Evolutionary conservation across 2,113 vertebrate genomes (phyloP).

Genomic region (Dinomys branickii): DNA sequence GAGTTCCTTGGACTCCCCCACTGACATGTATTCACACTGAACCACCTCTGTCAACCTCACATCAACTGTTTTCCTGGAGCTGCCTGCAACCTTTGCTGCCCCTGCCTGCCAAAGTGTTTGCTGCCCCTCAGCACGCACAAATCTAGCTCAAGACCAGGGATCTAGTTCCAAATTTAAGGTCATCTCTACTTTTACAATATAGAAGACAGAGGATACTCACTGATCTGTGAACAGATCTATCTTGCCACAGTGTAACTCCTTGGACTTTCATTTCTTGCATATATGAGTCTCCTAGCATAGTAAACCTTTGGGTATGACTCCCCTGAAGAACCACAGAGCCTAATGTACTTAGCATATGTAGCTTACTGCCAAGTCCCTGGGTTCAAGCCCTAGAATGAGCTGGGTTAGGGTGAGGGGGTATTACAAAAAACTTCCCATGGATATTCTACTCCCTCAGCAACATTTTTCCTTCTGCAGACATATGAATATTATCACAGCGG

Average conservation of each 20-base stretch:
- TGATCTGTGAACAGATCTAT: background rate
- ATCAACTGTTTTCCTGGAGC: background rate
- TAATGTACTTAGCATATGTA: background rate
- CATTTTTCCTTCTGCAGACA: background rate
- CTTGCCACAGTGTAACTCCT: background rate
- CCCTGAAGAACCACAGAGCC: background rate
- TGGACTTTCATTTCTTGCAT: background rate
- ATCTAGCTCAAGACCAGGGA: background rate
- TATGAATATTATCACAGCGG: background rate
- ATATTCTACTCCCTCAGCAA: background rate
- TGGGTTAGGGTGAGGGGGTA: background rate
- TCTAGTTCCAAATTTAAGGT: background rate
- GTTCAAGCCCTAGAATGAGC: background rate
- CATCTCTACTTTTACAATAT: background rate
- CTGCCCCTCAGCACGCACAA: background rate
- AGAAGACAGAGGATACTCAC: background rate
- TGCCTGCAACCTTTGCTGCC: background rate
- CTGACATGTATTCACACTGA: rapidly evolving
- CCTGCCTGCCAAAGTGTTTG: too few relatives aligned
- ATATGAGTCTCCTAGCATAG: background rate
- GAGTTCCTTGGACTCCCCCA: background rate
- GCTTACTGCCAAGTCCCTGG: background rate
- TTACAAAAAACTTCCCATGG: background rate
- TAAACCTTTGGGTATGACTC: background rate
- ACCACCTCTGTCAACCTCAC: background rate